Percentiles rank a stretch among this genome's conserved stretches.
Evolutionary conservation across 2,888 invertebrate genomes (phyloP).

Genomic region (Lysandra bellargus): DNA sequence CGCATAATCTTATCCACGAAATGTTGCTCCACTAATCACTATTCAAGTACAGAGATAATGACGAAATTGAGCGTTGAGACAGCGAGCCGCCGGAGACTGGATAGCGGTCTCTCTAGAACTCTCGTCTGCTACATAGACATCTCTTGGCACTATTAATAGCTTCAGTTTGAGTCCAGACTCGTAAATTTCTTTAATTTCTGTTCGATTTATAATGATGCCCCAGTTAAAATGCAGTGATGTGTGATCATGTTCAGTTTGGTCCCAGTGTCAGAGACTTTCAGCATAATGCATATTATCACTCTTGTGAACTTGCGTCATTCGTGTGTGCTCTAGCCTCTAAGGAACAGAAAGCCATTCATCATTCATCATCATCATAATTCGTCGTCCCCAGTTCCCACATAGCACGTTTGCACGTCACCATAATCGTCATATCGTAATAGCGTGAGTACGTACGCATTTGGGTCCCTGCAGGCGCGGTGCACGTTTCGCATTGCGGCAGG

Average conservation of each 20-base stretch:
- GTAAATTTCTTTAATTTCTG: too few species aligned
- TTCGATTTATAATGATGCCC: too few species aligned
- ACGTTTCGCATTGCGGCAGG: slow-evolving; percentile 39
- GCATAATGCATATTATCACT: too few species aligned
- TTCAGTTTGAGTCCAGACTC: too few species aligned
- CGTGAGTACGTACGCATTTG: background rate
- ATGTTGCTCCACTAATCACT: slow-evolving; percentile 4
- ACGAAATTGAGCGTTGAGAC: background rate
- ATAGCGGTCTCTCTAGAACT: background rate
- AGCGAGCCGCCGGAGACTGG: background rate
- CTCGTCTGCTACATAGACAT: too few species aligned
- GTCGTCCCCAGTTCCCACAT: background rate
- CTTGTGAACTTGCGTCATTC: too few species aligned
- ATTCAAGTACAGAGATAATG: background rate
- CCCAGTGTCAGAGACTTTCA: too few species aligned
- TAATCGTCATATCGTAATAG: background rate
- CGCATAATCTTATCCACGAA: background rate
- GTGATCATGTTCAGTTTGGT: too few species aligned
- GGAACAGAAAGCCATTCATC: too few species aligned
- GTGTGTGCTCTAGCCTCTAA: too few species aligned
- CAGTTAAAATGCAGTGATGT: too few species aligned
- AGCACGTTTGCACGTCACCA: background rate
- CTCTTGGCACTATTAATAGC: too few species aligned
- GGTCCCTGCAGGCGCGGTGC: background rate
- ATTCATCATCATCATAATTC: background rate